Evolutionary conservation across 2,113 vertebrate genomes (phyloP), one percentile per base, ranked within the genome.

Genomic region (Machaerirhynchus nigripectus): DNA sequence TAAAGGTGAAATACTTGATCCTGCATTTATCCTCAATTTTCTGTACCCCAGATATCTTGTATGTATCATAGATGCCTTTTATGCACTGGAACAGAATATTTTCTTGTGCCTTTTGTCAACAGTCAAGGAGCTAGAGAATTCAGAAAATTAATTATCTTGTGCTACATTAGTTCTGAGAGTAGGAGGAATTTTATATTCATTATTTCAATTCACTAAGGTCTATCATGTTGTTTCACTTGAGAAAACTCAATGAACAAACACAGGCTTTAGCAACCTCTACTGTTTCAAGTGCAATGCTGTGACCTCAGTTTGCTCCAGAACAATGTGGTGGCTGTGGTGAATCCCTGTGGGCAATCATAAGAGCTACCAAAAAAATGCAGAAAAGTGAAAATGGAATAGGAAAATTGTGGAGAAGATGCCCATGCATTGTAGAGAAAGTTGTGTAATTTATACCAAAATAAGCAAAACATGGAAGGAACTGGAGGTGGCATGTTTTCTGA

Each of bases 191-290:
- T 84, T 91, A 52, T 21, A 84, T 87, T 39, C 47, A 59, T 74
- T 0, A 59, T 47, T 91, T 91, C 30, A 77, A 6, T 46, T 92
- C 80, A 42, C 42, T 69, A 63, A 74, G 37, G 40, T 63, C 28
- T 65, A 49, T 65, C 15, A 53, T 12, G 9, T 78, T 57, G 42
- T 63, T 88, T 85, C 26, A 74, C 16, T 73, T 77, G 50, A 67
- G n/a, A 88, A 85, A 87, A 79, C 15, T 44, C 85, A 56, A 67
- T 17, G 67, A 90, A 76, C 26, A 90, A 89, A 82, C 37, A 87
- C 14, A 93, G n/a, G 50, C 85, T 94, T 93, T 90, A 94, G 87
- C 85, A 93, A 30, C 55, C 63, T 92, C 83, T 90, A 77, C 71
- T 84, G 86, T 95, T 93, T 80, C 26, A 40, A 93, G 53, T 26